These are phyloP conservation scores for Amphiprion clarkii DNA, from an alignment of 2,797 vertebrate species.

Conservation along the genomic window DNA sequence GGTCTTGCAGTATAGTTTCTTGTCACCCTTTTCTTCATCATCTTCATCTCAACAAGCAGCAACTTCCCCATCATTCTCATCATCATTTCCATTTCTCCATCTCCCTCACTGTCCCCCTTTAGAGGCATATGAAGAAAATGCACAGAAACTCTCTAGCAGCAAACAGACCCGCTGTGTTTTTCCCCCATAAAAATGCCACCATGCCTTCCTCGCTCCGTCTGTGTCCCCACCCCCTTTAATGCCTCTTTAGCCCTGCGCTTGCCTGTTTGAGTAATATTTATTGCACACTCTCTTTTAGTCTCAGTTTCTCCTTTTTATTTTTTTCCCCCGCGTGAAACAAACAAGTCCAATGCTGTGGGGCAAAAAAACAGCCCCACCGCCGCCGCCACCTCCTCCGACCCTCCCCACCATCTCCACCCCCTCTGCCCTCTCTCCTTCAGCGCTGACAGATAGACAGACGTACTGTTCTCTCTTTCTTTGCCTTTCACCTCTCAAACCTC, in stretches of 20 bases:
- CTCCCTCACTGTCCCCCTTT: conserved; percentile 20
- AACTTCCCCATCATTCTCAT: not conserved
- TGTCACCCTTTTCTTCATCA: conserved; percentile 46
- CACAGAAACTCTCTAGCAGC: conserved; percentile 52
- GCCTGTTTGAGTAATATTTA: conserved; percentile 82
- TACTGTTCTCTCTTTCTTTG: conserved; percentile 85
- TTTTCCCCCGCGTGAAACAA: conserved; percentile 48
- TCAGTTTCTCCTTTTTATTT: conserved; percentile 46
- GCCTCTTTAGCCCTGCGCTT: conserved; percentile 67
- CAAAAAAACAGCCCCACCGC: conserved; percentile 63
- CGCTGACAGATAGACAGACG: conserved; percentile 87
- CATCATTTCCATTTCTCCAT: conserved; percentile 5
- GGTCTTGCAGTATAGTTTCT: conserved; percentile 51
- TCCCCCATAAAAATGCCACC: conserved; percentile 57
- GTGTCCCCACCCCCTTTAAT: conserved; percentile 50
- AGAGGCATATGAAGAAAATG: conserved; percentile 53
- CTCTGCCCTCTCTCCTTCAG: conserved; percentile 71
- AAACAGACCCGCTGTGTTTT: conserved; percentile 32
- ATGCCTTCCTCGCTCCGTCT: conserved; percentile 39
- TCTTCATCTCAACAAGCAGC: conserved; percentile 23
- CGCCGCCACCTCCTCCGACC: conserved; percentile 48
- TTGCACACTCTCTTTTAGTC: conserved; percentile 69
- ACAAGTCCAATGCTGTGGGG: conserved; percentile 84
- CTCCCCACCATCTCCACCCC: conserved; percentile 15
- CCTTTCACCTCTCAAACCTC: conserved; percentile 84